These are phyloP conservation scores for Drosophila biarmipes DNA, from an alignment of 1,140 invertebrate genomes.

Conservation along the genomic window DNA sequence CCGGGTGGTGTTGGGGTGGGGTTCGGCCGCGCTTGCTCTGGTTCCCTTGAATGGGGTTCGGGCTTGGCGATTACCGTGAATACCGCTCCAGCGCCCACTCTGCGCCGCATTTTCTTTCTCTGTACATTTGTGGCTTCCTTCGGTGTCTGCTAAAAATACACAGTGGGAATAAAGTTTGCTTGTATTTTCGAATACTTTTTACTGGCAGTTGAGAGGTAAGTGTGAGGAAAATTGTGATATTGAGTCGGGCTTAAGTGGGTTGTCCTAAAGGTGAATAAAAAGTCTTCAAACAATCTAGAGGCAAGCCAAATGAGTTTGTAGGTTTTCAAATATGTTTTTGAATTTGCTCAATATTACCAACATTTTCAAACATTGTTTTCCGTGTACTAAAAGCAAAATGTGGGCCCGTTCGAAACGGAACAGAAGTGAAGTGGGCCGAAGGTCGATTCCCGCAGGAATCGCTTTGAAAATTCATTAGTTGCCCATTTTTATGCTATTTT, in stretches of 20 bases:
- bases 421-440: conserved; percentile 40
- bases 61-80: conserved; percentile 41
- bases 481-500: conserved; percentile 61
- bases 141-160: conserved; percentile 30
- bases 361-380: not conserved
- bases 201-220: too few species aligned
- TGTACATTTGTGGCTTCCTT: conserved; percentile 75
- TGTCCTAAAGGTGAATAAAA: too few species aligned
- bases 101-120: conserved; percentile 5
- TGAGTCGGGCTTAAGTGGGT: too few species aligned
- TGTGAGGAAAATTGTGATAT: too few species aligned
- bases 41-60: conserved; percentile 18
- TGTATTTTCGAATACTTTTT: not conserved
- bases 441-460: conserved; percentile 73
- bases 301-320: too few species aligned
- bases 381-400: not conserved
- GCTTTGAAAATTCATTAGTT: conserved; percentile 79
- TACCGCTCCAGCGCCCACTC: conserved; percentile 8
- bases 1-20: conserved; percentile 20
- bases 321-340: too few species aligned
- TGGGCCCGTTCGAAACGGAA: conserved; percentile 24
- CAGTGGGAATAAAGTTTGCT: not conserved
- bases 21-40: conserved; percentile 17
- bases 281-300: too few species aligned
- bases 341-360: too few species aligned